Evolutionary conservation across 1,140 invertebrate genomes (phyloP).

Genomic region (Palaemon carinicauda): DNA sequence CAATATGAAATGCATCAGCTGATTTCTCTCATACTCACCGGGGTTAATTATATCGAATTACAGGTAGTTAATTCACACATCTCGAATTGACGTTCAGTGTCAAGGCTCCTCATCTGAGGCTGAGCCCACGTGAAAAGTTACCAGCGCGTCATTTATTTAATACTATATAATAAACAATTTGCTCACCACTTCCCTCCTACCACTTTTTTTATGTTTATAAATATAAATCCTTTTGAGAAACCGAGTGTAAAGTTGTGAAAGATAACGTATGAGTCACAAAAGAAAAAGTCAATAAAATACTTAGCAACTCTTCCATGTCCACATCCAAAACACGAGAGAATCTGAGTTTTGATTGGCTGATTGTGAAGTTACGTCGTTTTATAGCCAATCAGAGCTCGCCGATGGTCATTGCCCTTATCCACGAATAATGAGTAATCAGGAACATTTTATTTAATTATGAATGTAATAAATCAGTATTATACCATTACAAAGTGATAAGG

Average conservation of each 20-base stretch:
- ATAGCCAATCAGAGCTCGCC: neutral
- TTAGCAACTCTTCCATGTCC: neutral
- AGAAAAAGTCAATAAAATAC: neutral
- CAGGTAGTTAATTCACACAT: constrained; percentile 16
- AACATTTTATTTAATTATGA: too few species aligned
- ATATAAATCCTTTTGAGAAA: too few species aligned
- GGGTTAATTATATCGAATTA: neutral
- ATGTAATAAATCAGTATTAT: too few species aligned
- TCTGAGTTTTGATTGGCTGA: constrained; percentile 14
- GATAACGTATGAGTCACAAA: too few species aligned
- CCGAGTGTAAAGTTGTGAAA: too few species aligned
- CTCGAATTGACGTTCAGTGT: constrained; percentile 7
- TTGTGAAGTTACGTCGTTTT: neutral
- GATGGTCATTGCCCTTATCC: neutral
- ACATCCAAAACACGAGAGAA: constrained; percentile 26
- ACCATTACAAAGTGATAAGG: too few species aligned
- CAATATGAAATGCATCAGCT: neutral
- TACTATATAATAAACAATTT: too few species aligned
- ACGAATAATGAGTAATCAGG: too few species aligned
- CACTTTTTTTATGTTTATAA: too few species aligned
- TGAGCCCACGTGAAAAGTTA: constrained; percentile 23
- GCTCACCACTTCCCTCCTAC: too few species aligned
- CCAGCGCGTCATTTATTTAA: neutral
- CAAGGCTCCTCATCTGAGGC: too few species aligned
- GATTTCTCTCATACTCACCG: neutral